A percentile compares a stretch with the other conserved stretches of the same genome.
Evolutionary conservation across 2,113 vertebrate genomes (phyloP).

Genomic region (Hemibagrus wyckioides): DNA sequence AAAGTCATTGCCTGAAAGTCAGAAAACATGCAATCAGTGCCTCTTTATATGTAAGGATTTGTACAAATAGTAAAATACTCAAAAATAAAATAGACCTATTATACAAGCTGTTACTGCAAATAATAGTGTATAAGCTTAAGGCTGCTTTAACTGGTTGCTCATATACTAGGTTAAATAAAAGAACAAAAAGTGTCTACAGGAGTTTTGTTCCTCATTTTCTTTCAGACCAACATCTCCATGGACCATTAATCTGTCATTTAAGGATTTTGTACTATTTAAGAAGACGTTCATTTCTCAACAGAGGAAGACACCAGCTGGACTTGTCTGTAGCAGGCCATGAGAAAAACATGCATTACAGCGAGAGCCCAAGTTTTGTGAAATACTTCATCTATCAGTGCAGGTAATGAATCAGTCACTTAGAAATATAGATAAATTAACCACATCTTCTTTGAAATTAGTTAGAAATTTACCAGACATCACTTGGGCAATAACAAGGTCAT

Average conservation of each 20-base stretch:
- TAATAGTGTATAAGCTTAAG: neutral
- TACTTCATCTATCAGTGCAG: neutral
- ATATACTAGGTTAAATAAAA: neutral
- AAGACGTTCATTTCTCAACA: neutral
- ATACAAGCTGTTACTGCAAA: neutral
- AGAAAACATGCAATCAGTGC: neutral
- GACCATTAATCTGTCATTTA: neutral
- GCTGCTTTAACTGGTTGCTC: neutral
- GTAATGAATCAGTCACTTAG: neutral
- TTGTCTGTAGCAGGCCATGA: neutral
- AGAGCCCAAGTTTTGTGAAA: neutral
- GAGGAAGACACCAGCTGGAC: neutral
- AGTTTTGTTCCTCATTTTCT: neutral
- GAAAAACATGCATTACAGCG: neutral
- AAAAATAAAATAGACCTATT: neutral
- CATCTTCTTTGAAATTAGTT: slow-evolving; percentile 16
- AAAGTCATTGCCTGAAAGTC: neutral
- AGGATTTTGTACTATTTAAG: neutral
- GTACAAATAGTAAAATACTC: neutral
- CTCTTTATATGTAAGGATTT: neutral
- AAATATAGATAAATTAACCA: slow-evolving; percentile 1
- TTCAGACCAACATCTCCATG: neutral
- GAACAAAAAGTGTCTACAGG: neutral
- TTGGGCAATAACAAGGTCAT: slow-evolving; percentile 47
- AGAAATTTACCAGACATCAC: slow-evolving; percentile 51